Evolutionary conservation across 2,113 vertebrate genomes (phyloP).

Genomic region (Scomber japonicus): DNA sequence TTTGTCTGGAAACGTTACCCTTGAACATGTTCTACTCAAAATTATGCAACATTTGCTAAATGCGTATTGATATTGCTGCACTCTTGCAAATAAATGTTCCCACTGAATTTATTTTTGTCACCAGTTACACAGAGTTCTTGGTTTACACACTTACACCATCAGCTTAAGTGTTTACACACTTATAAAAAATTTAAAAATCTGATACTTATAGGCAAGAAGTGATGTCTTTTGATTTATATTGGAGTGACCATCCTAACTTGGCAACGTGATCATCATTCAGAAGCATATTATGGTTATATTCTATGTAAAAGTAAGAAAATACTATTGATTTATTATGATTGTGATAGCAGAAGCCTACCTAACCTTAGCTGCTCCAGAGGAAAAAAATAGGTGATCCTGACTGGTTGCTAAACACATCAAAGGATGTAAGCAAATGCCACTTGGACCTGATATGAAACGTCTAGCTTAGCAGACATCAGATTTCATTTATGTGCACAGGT

Average conservation of each 20-base stretch:
- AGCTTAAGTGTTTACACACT: slow-evolving; percentile 1
- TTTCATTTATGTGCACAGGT: slow-evolving; percentile 60
- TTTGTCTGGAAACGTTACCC: no score
- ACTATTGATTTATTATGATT: not conserved
- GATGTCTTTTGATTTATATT: not conserved
- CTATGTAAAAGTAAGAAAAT: not conserved
- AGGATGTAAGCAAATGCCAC: slow-evolving; percentile 67
- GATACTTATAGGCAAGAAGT: not conserved
- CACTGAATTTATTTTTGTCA: not conserved
- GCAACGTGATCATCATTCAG: no score
- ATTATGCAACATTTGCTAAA: not conserved
- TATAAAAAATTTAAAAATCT: not conserved
- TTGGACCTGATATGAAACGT: slow-evolving; percentile 56
- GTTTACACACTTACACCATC: not conserved
- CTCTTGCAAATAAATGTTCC: not conserved
- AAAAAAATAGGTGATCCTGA: slow-evolving; percentile 27
- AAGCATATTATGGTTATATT: not conserved
- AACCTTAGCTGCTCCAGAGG: slow-evolving; percentile 52
- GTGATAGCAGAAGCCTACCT: slow-evolving; percentile 23
- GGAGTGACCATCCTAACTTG: not conserved
- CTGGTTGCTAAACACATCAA: slow-evolving; percentile 62
- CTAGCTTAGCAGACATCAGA: slow-evolving; percentile 68
- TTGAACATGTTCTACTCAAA: no score
- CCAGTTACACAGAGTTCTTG: not conserved
- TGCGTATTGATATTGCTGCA: not conserved